phyloP scores from a whole-genome alignment of 1,140 invertebrate species.

The Pantala flavescens region DNA sequence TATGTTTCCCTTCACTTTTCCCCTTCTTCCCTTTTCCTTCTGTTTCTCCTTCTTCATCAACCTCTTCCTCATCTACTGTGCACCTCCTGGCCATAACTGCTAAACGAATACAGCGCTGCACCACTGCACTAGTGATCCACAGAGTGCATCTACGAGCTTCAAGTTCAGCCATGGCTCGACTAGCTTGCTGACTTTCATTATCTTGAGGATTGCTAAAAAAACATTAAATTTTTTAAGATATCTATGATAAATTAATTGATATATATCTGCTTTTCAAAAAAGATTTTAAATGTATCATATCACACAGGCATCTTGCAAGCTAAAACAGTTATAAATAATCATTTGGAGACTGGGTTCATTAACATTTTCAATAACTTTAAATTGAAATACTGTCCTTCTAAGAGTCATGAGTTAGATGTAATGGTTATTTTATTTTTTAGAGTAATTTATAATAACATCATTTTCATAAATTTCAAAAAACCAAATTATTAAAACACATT shows the following conservation, averaged over 20 bases:
- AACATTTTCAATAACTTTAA: too few species aligned
- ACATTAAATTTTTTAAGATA: constrained; percentile 8
- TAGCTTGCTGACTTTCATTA: constrained; percentile 51
- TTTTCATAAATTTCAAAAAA: too few species aligned
- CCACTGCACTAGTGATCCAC: constrained; percentile 58
- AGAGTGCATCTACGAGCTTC: constrained; percentile 62
- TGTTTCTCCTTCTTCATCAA: not conserved
- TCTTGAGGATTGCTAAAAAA: constrained; percentile 49
- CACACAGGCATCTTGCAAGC: too few species aligned
- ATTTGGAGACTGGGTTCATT: too few species aligned
- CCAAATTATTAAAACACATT: too few species aligned
- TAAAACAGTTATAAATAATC: not conserved
- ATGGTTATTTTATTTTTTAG: too few species aligned
- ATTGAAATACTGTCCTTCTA: too few species aligned
- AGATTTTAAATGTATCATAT: too few species aligned
- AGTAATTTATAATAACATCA: too few species aligned
- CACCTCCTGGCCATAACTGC: constrained; percentile 57
- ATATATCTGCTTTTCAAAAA: not conserved
- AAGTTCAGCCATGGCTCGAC: constrained; percentile 53
- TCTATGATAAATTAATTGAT: constrained; percentile 14
- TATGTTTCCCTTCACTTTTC: not conserved
- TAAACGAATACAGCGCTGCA: constrained; percentile 59
- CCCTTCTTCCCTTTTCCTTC: not conserved
- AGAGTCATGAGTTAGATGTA: too few species aligned
- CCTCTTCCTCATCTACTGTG: constrained; percentile 40